These are phyloP conservation scores for Lumbricus terrestris DNA, from an alignment of 2,888 invertebrate genomes.

Conservation along the genomic window DNA sequence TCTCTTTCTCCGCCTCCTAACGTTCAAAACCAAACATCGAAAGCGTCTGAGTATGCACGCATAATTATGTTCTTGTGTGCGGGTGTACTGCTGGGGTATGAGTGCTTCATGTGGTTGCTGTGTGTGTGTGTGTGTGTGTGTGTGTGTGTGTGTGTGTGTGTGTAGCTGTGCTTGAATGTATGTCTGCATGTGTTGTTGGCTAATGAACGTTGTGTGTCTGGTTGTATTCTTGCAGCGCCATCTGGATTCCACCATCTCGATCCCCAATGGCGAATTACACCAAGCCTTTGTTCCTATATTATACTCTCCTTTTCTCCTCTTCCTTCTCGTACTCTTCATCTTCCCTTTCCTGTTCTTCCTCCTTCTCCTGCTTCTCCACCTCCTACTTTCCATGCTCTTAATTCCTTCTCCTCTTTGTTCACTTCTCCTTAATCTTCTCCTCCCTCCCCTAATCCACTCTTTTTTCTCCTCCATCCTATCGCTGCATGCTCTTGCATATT, in stretches of 20 bases:
- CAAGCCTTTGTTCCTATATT: not conserved
- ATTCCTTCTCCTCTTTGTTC: not conserved
- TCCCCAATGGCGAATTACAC: not conserved
- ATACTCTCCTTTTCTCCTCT: not conserved
- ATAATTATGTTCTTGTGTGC: too few relatives aligned
- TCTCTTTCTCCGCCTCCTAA: not conserved
- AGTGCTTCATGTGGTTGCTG: too few relatives aligned
- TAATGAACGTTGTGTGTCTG: slow-evolving; percentile 10
- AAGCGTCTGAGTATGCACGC: not conserved
- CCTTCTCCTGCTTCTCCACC: not conserved
- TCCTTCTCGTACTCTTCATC: not conserved
- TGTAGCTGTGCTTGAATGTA: not conserved
- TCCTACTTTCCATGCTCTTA: not conserved
- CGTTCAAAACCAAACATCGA: not conserved
- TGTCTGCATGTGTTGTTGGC: not conserved
- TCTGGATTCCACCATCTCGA: not conserved
- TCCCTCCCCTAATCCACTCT: not conserved
- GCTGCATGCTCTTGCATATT: not conserved
- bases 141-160: slow-evolving; percentile 15
- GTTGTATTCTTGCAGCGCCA: not conserved
- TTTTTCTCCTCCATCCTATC: not conserved
- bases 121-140: not conserved
- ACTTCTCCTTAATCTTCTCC: not conserved
- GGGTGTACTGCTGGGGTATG: too few relatives aligned
- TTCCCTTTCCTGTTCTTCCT: not conserved